phyloP scores from a whole-genome alignment of 2,113 vertebrate genomes.

The Odobenus rosmarus region DNA sequence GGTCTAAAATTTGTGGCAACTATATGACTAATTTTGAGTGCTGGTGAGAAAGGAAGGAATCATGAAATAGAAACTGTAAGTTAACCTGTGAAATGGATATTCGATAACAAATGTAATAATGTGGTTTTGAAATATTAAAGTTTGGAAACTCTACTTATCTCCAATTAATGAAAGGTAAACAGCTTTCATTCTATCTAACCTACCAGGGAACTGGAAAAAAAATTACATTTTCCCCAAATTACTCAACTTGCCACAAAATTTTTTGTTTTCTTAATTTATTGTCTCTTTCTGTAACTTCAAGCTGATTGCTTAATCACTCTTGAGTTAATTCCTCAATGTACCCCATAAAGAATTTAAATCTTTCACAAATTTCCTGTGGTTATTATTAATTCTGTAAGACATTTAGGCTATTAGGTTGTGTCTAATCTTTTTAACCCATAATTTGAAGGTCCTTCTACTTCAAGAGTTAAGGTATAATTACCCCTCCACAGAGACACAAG shows the following conservation, averaged over 20 bases:
- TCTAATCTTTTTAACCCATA: slow-evolving; percentile 1
- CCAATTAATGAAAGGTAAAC: not conserved
- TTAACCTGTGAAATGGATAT: slow-evolving; percentile 15
- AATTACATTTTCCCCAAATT: not conserved
- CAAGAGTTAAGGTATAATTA: not conserved
- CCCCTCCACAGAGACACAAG: not conserved
- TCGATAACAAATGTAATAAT: not conserved
- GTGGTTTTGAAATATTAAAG: not conserved
- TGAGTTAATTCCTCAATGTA: not conserved
- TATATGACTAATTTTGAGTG: slow-evolving; percentile 44
- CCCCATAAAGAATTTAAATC: not conserved
- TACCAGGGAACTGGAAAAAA: not conserved
- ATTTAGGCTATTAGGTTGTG: not conserved
- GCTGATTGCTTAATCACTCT: not conserved
- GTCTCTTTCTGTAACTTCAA: not conserved
- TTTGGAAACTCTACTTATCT: slow-evolving; percentile 20
- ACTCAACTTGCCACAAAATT: not conserved
- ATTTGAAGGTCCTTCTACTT: not conserved
- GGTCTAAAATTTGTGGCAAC: slow-evolving; percentile 57
- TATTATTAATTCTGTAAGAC: not conserved
- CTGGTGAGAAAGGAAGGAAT: not conserved
- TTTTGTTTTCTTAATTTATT: not conserved
- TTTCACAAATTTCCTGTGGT: not conserved
- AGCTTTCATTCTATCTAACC: not conserved
- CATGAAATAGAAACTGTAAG: not conserved